A percentile compares a stretch with the other conserved stretches of the same genome.
phyloP scores from a whole-genome alignment of 2,113 vertebrate species.

The Morone saxatilis region DNA sequence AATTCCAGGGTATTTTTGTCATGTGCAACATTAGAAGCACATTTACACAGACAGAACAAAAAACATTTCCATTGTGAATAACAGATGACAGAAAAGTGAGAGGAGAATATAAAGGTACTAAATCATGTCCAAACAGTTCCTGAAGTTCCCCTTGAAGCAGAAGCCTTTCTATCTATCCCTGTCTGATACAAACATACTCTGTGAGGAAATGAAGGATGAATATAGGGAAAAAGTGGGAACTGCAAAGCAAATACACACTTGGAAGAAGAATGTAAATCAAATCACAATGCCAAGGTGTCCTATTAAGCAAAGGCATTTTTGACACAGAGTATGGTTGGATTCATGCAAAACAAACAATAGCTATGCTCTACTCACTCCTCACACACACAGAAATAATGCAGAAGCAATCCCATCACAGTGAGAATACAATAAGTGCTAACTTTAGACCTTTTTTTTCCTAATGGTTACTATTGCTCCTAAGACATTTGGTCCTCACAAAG shows the following conservation, averaged over 20 bases:
- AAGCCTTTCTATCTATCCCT: background rate
- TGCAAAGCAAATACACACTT: background rate
- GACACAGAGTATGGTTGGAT: background rate
- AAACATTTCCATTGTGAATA: slow-evolving; percentile 53
- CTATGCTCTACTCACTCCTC: background rate
- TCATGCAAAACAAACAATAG: background rate
- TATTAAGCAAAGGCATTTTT: background rate
- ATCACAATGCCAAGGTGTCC: background rate
- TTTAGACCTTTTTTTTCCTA: background rate
- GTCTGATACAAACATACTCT: background rate
- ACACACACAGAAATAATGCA: background rate
- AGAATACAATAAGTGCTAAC: background rate
- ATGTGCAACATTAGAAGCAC: slow-evolving; percentile 44
- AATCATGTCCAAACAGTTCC: background rate
- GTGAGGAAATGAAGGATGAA: background rate
- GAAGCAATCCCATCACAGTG: background rate
- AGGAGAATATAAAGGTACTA: background rate
- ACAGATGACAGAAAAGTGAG: slow-evolving; percentile 47
- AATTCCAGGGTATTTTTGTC: slow-evolving; percentile 12
- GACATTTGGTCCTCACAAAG: slow-evolving; percentile 7
- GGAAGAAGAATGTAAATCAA: background rate
- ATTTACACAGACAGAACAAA: slow-evolving; percentile 56
- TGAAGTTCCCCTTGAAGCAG: background rate
- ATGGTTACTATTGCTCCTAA: background rate
- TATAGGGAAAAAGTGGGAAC: background rate